Evolutionary conservation across 2,113 vertebrate species (phyloP).

Genomic region (Tenrec ecaudatus): DNA sequence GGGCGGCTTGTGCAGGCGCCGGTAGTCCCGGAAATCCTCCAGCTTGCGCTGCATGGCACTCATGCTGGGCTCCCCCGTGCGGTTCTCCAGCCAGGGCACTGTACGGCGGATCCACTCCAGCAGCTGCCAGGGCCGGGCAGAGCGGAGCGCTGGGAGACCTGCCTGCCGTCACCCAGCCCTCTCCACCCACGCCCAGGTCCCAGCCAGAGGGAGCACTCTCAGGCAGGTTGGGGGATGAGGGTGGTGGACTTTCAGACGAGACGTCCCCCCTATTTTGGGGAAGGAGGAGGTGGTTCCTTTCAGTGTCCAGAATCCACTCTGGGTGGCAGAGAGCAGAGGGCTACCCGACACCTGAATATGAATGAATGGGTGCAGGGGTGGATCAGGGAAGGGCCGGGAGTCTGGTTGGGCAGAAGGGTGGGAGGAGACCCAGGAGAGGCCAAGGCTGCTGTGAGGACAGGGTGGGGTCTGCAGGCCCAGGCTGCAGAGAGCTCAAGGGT

Average conservation of each 20-base stretch:
- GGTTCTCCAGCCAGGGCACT: constrained; percentile 92
- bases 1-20: constrained; percentile 94
- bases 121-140: constrained; percentile 81
- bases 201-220: neutral
- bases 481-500: neutral
- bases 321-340: neutral
- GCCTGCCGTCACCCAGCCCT: neutral
- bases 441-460: neutral
- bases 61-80: constrained; percentile 91
- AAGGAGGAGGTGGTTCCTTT: neutral
- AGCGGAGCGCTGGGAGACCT: neutral
- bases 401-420: neutral
- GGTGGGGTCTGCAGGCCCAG: neutral
- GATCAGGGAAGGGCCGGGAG: neutral
- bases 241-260: neutral
- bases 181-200: neutral
- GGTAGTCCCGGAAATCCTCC: constrained; percentile 95
- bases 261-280: neutral
- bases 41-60: constrained; percentile 95
- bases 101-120: constrained; percentile 93
- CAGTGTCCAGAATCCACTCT: neutral
- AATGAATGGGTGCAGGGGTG: neutral
- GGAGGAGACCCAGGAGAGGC: neutral
- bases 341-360: neutral
- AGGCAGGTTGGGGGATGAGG: neutral